phyloP scores from a whole-genome alignment of 2,888 invertebrate species.

The Orchesella flavescens region DNA sequence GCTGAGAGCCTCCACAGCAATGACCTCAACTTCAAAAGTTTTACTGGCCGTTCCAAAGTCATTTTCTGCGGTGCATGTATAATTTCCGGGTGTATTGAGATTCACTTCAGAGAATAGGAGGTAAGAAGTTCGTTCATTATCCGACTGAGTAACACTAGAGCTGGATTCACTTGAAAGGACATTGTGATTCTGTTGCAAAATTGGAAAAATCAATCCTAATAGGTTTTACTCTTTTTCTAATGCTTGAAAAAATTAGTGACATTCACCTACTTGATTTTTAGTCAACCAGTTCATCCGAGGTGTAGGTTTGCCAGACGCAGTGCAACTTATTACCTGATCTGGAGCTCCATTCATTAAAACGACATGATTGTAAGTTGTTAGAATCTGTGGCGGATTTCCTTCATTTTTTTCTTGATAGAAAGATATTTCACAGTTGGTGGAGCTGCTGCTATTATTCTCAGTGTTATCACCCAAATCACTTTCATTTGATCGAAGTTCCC shows the following conservation, averaged over 20 bases:
- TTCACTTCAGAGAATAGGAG: slow-evolving; percentile 31
- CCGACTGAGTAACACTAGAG: neutral
- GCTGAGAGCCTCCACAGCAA: slow-evolving; percentile 23
- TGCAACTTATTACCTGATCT: slow-evolving; percentile 43
- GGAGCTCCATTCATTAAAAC: slow-evolving; percentile 47
- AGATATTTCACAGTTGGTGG: neutral
- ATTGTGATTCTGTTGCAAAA: neutral
- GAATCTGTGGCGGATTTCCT: slow-evolving; percentile 4
- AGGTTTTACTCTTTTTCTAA: too few species aligned
- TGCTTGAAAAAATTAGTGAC: too few species aligned
- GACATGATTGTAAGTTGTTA: slow-evolving; percentile 11
- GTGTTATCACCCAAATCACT: neutral
- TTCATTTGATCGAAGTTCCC: neutral
- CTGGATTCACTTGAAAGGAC: neutral
- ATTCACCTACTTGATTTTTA: neutral
- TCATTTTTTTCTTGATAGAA: neutral
- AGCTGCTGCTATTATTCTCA: neutral
- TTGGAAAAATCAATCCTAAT: neutral
- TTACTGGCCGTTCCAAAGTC: slow-evolving; percentile 14
- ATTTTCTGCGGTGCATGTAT: slow-evolving; percentile 49
- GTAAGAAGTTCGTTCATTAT: slow-evolving; percentile 19
- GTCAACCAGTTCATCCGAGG: slow-evolving; percentile 28
- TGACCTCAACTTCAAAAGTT: slow-evolving; percentile 40
- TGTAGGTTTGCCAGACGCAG: slow-evolving; percentile 8
- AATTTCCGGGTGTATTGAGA: slow-evolving; percentile 17